Conservation (phyloP, 2,797 vertebrate species). For the Crax fasciolata region DNA sequence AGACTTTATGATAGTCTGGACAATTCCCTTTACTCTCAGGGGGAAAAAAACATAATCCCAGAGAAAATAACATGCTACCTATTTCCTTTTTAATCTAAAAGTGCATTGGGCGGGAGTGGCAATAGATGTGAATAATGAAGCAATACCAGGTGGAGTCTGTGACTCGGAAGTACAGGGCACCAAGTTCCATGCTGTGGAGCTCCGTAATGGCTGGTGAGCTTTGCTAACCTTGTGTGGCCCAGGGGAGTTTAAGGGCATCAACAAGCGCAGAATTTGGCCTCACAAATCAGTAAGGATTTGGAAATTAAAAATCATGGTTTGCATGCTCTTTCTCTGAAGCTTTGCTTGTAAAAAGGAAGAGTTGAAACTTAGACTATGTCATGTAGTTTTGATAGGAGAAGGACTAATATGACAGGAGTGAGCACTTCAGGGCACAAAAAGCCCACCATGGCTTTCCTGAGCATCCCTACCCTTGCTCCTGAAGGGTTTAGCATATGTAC, state of each 20-base stretch:
- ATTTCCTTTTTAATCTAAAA: not conserved
- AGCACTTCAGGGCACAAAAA: not conserved
- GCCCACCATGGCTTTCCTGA: not conserved
- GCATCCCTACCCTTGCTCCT: not conserved
- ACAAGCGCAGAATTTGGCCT: not conserved
- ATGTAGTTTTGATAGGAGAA: not conserved
- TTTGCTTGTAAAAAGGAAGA: not conserved
- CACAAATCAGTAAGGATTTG: not conserved
- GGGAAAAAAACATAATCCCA: not conserved
- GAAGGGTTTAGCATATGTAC: not conserved
- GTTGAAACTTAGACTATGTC: not conserved
- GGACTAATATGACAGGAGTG: not conserved
- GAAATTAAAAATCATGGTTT: not conserved
- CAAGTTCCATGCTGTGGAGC: not conserved
- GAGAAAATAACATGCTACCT: not conserved
- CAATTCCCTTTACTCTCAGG: not conserved
- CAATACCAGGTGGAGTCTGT: not conserved
- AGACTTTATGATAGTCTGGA: not conserved
- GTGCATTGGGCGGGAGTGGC: not conserved
- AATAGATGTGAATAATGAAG: not conserved
- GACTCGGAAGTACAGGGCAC: not conserved
- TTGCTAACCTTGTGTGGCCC: accelerated
- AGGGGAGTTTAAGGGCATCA: not conserved
- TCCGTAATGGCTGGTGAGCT: not conserved
- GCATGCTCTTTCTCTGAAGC: not conserved